A percentile compares a stretch with the other conserved stretches of the same genome.
These are phyloP conservation scores for Lepetodrilus schrolli DNA, from an alignment of 2,888 invertebrate genomes.

Conservation along the genomic window DNA sequence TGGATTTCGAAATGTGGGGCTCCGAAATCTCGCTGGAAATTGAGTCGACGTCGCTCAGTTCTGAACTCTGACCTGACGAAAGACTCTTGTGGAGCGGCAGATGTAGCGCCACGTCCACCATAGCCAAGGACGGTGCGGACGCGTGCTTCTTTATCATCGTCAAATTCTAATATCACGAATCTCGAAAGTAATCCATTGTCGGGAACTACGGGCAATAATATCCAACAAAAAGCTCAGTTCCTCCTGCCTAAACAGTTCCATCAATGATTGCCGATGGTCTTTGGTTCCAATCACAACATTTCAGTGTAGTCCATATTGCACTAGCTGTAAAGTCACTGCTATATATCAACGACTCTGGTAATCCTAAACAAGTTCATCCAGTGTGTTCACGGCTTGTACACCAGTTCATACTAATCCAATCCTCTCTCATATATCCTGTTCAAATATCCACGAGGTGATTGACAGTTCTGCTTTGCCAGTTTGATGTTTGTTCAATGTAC, in stretches of 20 bases:
- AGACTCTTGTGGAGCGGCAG: background rate
- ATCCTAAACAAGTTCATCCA: conserved; percentile 1
- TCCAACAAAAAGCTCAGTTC: no score
- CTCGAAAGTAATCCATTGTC: background rate
- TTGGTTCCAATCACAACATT: no score
- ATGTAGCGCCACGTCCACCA: background rate
- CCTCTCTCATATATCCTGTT: background rate
- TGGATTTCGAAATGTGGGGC: background rate
- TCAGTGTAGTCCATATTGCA: no score
- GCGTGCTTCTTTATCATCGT: conserved; percentile 24
- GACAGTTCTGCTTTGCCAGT: background rate
- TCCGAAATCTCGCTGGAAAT: background rate
- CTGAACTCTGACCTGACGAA: background rate
- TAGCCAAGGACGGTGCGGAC: conserved; percentile 17
- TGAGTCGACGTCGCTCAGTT: conserved; percentile 20
- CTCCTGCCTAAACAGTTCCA: no score
- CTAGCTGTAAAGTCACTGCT: no score
- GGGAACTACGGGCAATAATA: background rate
- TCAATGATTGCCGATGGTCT: no score
- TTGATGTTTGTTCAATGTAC: background rate
- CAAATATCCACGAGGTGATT: background rate
- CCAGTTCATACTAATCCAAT: background rate
- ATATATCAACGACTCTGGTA: no score
- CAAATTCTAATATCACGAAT: background rate
- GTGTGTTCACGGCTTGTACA: background rate